phyloP scores from a whole-genome alignment of 1,140 invertebrate genomes.

The Eriosoma lanigerum region DNA sequence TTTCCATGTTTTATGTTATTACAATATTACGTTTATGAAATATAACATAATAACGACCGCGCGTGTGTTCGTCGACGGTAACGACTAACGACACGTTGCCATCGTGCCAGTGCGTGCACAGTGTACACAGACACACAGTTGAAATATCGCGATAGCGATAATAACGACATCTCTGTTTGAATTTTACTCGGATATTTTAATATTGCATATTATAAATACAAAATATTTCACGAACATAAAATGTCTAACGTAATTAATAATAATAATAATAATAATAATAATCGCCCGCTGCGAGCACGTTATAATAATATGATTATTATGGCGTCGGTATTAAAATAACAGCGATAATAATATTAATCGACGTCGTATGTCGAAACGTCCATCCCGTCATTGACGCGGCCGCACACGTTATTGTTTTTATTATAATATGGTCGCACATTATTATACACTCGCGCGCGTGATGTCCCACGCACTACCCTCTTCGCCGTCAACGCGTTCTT shows the following conservation, averaged over 20 bases:
- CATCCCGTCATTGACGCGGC: background rate
- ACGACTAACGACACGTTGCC: background rate
- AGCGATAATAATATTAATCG: constrained; percentile 8
- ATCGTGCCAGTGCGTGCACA: background rate
- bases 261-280: constrained; percentile 5
- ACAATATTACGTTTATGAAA: background rate
- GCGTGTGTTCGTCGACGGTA: background rate
- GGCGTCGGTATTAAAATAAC: background rate
- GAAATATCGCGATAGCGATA: background rate
- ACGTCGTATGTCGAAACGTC: background rate
- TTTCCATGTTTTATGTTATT: background rate
- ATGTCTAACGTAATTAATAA: background rate
- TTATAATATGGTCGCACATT: no score
- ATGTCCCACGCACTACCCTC: no score
- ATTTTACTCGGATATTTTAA: no score
- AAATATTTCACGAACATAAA: no score
- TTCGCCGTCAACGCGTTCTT: no score
- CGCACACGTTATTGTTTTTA: background rate
- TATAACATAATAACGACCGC: background rate
- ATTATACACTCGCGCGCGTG: no score
- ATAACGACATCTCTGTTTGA: background rate
- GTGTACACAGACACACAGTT: background rate
- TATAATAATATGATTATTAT: background rate
- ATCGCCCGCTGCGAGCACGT: background rate
- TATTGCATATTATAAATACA: no score